phyloP scores from a whole-genome alignment of 2,888 invertebrate genomes.

The Eupithecia abbreviata region DNA sequence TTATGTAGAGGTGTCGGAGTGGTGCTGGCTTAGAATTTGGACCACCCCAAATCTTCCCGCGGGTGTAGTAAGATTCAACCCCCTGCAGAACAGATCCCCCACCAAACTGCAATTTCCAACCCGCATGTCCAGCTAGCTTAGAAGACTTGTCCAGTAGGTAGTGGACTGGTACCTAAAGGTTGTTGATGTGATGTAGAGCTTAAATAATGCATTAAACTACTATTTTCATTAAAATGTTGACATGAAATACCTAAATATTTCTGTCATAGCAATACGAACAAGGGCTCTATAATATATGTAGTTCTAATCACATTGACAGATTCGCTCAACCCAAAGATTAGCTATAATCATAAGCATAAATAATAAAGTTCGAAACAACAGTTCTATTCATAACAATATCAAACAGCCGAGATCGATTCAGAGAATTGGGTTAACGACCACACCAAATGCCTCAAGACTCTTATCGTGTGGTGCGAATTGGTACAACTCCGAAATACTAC shows the following conservation, averaged over 20 bases:
- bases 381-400: constrained; percentile 25
- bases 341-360: not conserved
- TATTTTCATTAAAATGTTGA: not conserved
- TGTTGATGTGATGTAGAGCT: not conserved
- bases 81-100: not conserved
- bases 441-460: constrained; percentile 30
- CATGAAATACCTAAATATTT: not conserved
- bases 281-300: not conserved
- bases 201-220: not conserved
- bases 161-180: not conserved
- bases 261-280: not conserved
- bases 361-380: constrained; percentile 22
- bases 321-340: not conserved
- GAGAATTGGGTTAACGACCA: constrained; percentile 41
- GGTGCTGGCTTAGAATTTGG: not conserved
- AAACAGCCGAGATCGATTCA: constrained; percentile 32
- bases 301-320: not conserved
- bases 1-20: not conserved
- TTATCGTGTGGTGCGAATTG: constrained; percentile 31
- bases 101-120: not conserved
- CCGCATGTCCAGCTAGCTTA: not conserved
- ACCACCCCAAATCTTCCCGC: not conserved
- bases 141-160: not conserved
- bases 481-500: constrained; percentile 16
- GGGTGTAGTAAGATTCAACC: not conserved